Conservation (phyloP, 1,140 invertebrate species). For the Pseudomyrmex pallidus region DNA sequence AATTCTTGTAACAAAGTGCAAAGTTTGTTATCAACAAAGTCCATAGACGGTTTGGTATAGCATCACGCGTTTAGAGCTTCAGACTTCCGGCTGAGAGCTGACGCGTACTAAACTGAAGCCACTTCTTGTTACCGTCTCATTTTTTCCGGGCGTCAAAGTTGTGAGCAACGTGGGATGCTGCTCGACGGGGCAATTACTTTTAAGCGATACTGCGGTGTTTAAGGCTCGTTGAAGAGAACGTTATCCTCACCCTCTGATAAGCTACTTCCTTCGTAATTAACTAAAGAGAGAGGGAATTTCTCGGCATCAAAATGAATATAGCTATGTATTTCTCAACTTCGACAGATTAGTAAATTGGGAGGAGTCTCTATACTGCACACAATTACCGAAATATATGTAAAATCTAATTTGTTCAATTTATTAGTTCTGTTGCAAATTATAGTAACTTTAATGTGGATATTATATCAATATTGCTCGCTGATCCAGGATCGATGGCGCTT, state of each 20-base stretch:
- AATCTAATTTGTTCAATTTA: neutral
- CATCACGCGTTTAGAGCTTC: constrained; percentile 33
- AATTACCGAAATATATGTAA: neutral
- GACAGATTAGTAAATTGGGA: constrained; percentile 24
- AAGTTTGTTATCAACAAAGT: constrained; percentile 51
- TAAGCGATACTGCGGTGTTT: constrained; percentile 68
- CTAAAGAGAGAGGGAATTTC: constrained; percentile 57
- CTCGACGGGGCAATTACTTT: constrained; percentile 70
- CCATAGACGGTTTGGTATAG: constrained; percentile 13
- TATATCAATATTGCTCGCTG: neutral
- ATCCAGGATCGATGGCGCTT: constrained; percentile 57
- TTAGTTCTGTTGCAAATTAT: neutral
- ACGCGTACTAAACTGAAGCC: constrained; percentile 42
- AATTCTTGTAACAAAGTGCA: constrained; percentile 32
- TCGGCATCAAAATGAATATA: constrained; percentile 75
- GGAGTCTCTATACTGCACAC: no score
- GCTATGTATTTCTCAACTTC: constrained; percentile 69
- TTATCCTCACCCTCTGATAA: constrained; percentile 69
- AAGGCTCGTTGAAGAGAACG: constrained; percentile 55
- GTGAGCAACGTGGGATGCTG: constrained; percentile 39
- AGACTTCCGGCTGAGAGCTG: constrained; percentile 45
- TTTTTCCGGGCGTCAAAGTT: constrained; percentile 54
- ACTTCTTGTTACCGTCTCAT: constrained; percentile 46
- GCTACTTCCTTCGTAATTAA: constrained; percentile 78
- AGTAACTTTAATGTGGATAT: neutral